phyloP scores from a whole-genome alignment of 92 coral and sea anemone species.

The Phenganax stokvisi region DNA sequence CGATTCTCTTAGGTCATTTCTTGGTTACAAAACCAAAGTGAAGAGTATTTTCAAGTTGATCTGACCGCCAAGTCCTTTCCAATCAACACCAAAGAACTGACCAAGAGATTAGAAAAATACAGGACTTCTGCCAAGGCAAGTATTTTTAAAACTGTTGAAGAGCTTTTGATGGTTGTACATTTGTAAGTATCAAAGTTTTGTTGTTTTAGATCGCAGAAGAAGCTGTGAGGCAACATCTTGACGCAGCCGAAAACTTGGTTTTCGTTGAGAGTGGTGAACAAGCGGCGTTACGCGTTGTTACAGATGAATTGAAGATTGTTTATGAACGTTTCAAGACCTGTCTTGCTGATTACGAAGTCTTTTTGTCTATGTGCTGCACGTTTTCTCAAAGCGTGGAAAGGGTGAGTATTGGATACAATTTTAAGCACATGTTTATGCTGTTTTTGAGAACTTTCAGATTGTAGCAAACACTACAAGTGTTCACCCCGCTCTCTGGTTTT shows the following conservation, averaged over 20 bases:
- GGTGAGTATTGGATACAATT: constrained; percentile 37
- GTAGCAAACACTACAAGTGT: no score
- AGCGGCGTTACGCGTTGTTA: constrained; percentile 85
- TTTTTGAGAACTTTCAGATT: no score
- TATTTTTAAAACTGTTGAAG: no score
- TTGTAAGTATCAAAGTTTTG: neutral
- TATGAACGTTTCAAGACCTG: constrained; percentile 93
- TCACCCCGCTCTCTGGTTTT: no score
- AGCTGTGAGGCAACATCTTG: constrained; percentile 83
- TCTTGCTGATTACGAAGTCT: constrained; percentile 87
- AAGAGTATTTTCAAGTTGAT: constrained; percentile 89
- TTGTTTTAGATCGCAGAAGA: constrained; percentile 81
- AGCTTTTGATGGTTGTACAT: no score
- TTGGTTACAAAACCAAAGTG: constrained; percentile 96
- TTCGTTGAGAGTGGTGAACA: constrained; percentile 74
- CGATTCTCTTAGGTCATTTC: constrained; percentile 60
- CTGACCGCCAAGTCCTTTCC: constrained; percentile 85
- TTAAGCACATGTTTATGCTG: neutral
- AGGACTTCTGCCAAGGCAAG: constrained; percentile 82
- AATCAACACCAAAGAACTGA: constrained; percentile 73
- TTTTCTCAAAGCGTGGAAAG: constrained; percentile 94
- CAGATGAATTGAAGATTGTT: constrained; percentile 94
- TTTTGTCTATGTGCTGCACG: constrained; percentile 94
- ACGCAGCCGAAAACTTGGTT: constrained; percentile 83
- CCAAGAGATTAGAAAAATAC: constrained; percentile 69